Evolutionary conservation across 2,888 invertebrate genomes (phyloP).

Genomic region (Lasioglossum malachurum): DNA sequence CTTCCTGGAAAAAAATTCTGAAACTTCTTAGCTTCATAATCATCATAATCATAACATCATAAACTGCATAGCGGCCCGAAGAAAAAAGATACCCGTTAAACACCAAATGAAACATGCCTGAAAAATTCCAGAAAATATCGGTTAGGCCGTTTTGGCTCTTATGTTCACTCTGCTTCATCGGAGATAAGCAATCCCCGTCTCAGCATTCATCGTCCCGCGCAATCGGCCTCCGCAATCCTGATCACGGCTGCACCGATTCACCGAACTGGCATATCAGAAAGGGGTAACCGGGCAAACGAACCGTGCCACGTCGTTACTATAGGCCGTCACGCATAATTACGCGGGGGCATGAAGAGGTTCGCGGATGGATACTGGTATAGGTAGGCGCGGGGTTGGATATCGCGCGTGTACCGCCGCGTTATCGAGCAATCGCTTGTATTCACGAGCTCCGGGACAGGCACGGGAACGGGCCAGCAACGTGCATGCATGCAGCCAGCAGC

Average conservation of each 20-base stretch:
- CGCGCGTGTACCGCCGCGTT: conserved; percentile 33
- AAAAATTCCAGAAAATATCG: neutral
- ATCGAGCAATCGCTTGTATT: conserved; percentile 51
- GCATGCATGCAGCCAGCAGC: conserved; percentile 2
- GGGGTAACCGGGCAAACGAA: conserved; percentile 18
- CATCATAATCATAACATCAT: too few relatives aligned
- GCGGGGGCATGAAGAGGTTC: conserved; percentile 6
- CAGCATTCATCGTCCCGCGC: neutral
- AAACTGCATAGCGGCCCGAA: too few relatives aligned
- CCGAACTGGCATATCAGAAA: conserved; percentile 19
- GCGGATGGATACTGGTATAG: neutral
- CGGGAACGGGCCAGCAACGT: conserved; percentile 38
- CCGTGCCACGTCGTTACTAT: conserved; percentile 15
- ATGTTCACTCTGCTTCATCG: too few relatives aligned
- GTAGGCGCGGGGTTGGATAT: conserved; percentile 10
- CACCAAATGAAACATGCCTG: neutral
- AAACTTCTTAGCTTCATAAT: too few relatives aligned
- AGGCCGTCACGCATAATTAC: conserved; percentile 39
- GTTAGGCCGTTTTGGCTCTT: neutral
- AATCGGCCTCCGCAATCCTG: neutral
- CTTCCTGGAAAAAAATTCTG: too few relatives aligned
- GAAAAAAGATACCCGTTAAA: too few relatives aligned
- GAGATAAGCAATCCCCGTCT: neutral
- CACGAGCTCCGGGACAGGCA: conserved; percentile 22
- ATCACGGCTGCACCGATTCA: neutral